These are phyloP conservation scores for Magallana gigas DNA, from an alignment of 1,140 invertebrate genomes.

Conservation along the genomic window DNA sequence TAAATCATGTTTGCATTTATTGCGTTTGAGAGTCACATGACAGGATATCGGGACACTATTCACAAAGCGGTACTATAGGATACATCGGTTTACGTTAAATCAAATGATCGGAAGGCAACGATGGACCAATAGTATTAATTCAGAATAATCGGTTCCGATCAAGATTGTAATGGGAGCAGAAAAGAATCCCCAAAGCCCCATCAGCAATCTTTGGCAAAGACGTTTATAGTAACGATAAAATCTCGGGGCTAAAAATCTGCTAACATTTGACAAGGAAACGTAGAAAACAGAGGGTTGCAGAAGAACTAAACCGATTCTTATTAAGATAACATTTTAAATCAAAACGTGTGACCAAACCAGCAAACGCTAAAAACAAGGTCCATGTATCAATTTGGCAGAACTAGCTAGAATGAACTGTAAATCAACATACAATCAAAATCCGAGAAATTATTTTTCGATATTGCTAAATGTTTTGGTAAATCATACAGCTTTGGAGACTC, in stretches of 20 bases:
- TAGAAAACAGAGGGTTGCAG: background rate
- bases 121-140: background rate
- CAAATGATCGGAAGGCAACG: background rate
- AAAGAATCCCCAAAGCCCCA: background rate
- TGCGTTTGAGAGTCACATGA: background rate
- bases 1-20: slow-evolving; percentile 22
- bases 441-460: background rate
- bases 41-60: slow-evolving; percentile 9
- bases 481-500: background rate
- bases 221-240: slow-evolving; percentile 24
- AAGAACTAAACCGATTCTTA: background rate
- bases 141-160: background rate
- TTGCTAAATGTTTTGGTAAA: background rate
- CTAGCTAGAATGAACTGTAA: background rate
- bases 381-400: background rate
- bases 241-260: background rate
- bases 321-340: slow-evolving; percentile 21
- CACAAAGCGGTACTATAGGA: background rate
- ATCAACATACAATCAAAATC: background rate
- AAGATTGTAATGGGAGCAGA: background rate
- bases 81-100: slow-evolving; percentile 3
- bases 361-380: background rate
- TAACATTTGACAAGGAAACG: slow-evolving; percentile 20
- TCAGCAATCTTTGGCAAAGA: slow-evolving; percentile 8
- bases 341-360: background rate